A percentile compares a stretch with the other conserved stretches of the same genome.
phyloP scores from a whole-genome alignment of 2,888 invertebrate genomes.

The Melipona bicolor region DNA sequence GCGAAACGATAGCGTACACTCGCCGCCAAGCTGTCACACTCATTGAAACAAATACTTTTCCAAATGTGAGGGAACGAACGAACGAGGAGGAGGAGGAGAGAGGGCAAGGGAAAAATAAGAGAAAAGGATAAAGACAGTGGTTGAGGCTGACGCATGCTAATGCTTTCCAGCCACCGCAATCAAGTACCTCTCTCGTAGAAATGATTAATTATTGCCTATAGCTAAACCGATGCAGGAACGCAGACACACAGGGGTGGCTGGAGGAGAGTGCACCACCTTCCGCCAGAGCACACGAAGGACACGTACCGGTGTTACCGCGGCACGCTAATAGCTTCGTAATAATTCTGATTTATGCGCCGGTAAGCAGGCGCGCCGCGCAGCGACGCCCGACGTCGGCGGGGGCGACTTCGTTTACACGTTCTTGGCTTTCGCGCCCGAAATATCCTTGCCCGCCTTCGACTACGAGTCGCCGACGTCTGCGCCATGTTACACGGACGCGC shows the following conservation, averaged over 20 bases:
- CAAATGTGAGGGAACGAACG: neutral
- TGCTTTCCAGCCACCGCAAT: slow-evolving; percentile 14
- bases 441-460: slow-evolving; percentile 66
- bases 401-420: slow-evolving; percentile 73
- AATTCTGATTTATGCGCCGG: slow-evolving; percentile 82
- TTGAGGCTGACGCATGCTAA: neutral
- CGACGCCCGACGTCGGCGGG: slow-evolving; percentile 63
- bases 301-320: slow-evolving; percentile 80
- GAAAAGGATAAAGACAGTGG: neutral
- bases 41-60: neutral
- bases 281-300: slow-evolving; percentile 74
- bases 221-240: slow-evolving; percentile 57
- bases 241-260: slow-evolving; percentile 40
- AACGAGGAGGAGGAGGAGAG: too few species aligned
- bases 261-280: slow-evolving; percentile 57
- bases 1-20: slow-evolving; percentile 71
- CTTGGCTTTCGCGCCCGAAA: slow-evolving; percentile 72
- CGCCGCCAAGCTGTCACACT: slow-evolving; percentile 63
- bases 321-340: slow-evolving; percentile 82
- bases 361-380: slow-evolving; percentile 75
- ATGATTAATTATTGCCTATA: slow-evolving; percentile 82
- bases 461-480: slow-evolving; percentile 66
- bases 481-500: slow-evolving; percentile 53
- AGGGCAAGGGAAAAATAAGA: too few species aligned
- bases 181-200: slow-evolving; percentile 62